These are phyloP conservation scores for Amyelois transitella DNA, from an alignment of 1,140 invertebrate genomes.

Conservation along the genomic window DNA sequence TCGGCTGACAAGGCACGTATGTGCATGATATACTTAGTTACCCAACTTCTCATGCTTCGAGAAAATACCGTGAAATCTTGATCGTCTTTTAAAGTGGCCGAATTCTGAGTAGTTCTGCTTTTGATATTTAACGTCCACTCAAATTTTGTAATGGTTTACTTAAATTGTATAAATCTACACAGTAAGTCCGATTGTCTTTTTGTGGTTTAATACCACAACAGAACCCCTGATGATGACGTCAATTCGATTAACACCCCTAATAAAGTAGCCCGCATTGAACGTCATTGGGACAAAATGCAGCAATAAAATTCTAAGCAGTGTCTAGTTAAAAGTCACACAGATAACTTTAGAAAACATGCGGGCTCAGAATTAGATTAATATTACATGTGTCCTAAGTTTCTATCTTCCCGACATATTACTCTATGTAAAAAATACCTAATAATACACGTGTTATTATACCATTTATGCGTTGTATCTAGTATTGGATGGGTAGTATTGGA, in stretches of 20 bases:
- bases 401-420: no score
- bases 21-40: slow-evolving; percentile 13
- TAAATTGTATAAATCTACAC: no score
- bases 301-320: slow-evolving; percentile 49
- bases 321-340: slow-evolving; percentile 45
- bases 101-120: background rate
- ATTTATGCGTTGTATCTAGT: no score
- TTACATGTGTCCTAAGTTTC: background rate
- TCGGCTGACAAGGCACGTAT: slow-evolving; percentile 38
- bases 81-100: slow-evolving; percentile 2
- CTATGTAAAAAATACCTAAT: no score
- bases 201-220: no score
- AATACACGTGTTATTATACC: no score
- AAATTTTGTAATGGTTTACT: no score
- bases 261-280: slow-evolving; percentile 25
- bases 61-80: slow-evolving; percentile 8
- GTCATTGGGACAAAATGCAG: slow-evolving; percentile 34
- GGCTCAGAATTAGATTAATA: slow-evolving; percentile 12
- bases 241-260: background rate
- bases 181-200: no score
- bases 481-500: no score
- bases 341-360: slow-evolving; percentile 44
- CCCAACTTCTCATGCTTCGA: slow-evolving; percentile 3
- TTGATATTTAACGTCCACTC: no score
- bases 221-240: background rate